A percentile compares a stretch with the other conserved stretches of the same genome.
Evolutionary conservation across 2,797 vertebrate genomes (phyloP).

Genomic region (Hemibagrus guttatus): DNA sequence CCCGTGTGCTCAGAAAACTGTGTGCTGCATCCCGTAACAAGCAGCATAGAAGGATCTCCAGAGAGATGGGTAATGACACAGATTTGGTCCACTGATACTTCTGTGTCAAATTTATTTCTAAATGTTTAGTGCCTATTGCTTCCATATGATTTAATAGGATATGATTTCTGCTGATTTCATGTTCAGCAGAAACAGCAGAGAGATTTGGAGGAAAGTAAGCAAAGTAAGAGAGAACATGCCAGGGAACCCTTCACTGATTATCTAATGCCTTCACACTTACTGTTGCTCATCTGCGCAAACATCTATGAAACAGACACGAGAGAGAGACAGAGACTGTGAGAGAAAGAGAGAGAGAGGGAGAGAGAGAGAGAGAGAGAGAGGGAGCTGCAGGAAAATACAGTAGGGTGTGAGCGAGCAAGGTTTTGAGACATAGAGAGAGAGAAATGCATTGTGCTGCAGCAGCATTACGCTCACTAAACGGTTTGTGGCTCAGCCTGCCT

Average conservation of each 20-base stretch:
- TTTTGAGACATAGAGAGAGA: constrained; percentile 29
- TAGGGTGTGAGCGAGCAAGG: neutral
- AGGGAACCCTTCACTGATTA: neutral
- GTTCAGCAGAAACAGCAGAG: neutral
- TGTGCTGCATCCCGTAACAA: neutral
- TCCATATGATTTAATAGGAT: neutral
- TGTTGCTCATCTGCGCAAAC: constrained; percentile 32
- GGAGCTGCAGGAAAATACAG: constrained; percentile 5
- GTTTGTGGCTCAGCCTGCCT: constrained; percentile 36
- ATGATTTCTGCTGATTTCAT: too few species aligned
- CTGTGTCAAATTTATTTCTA: neutral
- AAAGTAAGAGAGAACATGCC: neutral
- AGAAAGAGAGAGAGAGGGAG: constrained; percentile 29
- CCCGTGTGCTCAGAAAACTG: constrained; percentile 12
- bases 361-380: constrained; percentile 20
- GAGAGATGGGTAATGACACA: neutral
- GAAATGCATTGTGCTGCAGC: constrained; percentile 49
- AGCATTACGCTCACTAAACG: constrained; percentile 48
- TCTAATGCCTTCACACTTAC: constrained; percentile 28
- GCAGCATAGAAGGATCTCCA: neutral
- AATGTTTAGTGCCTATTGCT: neutral
- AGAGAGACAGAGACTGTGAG: constrained; percentile 12
- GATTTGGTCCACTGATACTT: neutral
- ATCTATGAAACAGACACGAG: constrained; percentile 19
- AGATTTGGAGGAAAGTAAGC: neutral